Base-by-base conservation (phyloP, 2,888 invertebrate genomes). In the Philereme vetulata region DNA sequence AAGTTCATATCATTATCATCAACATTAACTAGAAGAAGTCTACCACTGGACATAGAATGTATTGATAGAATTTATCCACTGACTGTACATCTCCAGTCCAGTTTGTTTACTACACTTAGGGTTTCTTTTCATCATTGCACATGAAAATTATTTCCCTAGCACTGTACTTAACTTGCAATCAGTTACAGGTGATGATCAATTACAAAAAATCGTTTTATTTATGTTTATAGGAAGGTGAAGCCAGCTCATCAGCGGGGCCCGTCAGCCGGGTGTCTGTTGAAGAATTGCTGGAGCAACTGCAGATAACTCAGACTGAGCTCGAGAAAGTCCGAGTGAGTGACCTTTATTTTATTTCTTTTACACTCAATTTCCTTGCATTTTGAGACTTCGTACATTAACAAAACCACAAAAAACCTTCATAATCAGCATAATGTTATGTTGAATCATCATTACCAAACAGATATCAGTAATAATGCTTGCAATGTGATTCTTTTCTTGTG, bases 281-380 rank as follows among this genome's bases (percentile, higher is more conserved):
- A 74, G 96, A 97, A 84, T 93, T 97, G 74, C 92, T 97, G 76
- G 95, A 96, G 82, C 96, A 97, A 86, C 91, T 97, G 77, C 96
- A 96, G 88, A 95, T 96, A 71, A 97, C 97, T 35, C 96, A 96
- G 91, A 95, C 95, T 44, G 97, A 97, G 92, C 93, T 97, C 86
- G 97, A 97, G 86, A 97, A 96, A 88, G 94, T 97, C 81, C 95
- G 96, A 95, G 97, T 97, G 93, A 94, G 93, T 84, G 48, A 21
- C 44, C 10, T 49, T 32, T 0, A 5, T 1, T 1, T 38, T 33
- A 11, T 21, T 21, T 1, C 21, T 21, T 21, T 21, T 21, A 21
- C 21, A 21, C 21, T 21, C 21, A 21, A 21, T 21, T 21, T 21
- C 21, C 21, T 21, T 21, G 21, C 21, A 2, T 21, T 21, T 21